phyloP scores from a whole-genome alignment of 2,113 vertebrate genomes.

The Sterna hirundo region DNA sequence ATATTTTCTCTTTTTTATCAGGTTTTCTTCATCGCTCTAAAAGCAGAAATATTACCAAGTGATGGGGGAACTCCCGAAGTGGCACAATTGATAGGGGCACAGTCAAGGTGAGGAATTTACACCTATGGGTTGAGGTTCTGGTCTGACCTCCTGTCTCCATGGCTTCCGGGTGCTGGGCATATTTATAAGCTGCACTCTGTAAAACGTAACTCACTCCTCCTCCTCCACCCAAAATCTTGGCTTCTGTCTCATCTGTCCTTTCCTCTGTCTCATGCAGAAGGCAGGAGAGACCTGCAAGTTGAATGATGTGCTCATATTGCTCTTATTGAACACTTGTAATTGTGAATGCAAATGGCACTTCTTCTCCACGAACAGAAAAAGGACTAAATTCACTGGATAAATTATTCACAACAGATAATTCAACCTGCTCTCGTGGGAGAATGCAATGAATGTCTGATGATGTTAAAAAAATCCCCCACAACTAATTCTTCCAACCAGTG shows the following conservation, averaged over 20 bases:
- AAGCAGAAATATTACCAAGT: background rate
- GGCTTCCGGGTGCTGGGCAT: background rate
- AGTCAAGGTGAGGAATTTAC: background rate
- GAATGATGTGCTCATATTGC: background rate
- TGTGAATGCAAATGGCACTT: conserved; percentile 30
- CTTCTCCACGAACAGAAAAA: conserved; percentile 24
- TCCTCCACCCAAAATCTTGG: background rate
- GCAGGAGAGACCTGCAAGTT: background rate
- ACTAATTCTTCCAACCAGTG: background rate
- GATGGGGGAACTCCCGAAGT: background rate
- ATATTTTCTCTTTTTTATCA: background rate
- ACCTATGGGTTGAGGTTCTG: background rate
- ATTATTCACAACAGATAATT: conserved; percentile 66
- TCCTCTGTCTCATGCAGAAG: background rate
- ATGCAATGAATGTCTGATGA: conserved; percentile 34
- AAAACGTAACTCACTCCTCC: background rate
- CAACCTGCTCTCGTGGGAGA: conserved; percentile 5
- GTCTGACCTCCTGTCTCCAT: background rate
- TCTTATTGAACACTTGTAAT: conserved; percentile 5
- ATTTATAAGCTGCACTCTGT: background rate
- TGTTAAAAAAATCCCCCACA: background rate
- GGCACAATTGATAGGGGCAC: background rate
- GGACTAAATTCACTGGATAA: conserved; percentile 57
- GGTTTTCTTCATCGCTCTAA: background rate
- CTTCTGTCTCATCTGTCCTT: background rate